Evolutionary conservation across 2,113 vertebrate genomes (phyloP).

Genomic region (Microcebus ravelobensis): DNA sequence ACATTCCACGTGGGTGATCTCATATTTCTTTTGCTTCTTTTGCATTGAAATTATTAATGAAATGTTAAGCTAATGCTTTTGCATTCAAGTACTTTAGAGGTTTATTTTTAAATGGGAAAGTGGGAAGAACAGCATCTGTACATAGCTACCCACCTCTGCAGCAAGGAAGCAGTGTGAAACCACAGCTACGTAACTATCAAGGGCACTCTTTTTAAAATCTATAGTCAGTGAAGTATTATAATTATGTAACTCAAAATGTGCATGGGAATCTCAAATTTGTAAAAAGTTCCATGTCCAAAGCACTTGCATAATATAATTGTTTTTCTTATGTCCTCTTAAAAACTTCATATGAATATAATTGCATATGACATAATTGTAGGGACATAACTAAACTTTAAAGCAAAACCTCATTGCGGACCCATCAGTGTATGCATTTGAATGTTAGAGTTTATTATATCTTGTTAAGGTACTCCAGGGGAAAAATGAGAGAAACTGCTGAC

Average conservation of each 20-base stretch:
- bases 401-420: not conserved
- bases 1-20: slow-evolving; percentile 67
- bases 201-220: slow-evolving; percentile 43
- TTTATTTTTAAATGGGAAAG: slow-evolving; percentile 79
- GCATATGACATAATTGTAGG: not conserved
- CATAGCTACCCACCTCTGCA: slow-evolving; percentile 65
- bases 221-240: slow-evolving; percentile 10
- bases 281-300: not conserved
- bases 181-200: not conserved
- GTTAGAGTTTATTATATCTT: not conserved
- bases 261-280: slow-evolving; percentile 1
- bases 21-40: slow-evolving; percentile 72
- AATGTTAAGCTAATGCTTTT: slow-evolving; percentile 72
- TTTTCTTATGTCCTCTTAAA: not conserved
- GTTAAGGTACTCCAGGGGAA: not conserved
- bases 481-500: not conserved
- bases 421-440: not conserved
- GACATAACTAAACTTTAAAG: not conserved
- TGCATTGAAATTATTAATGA: slow-evolving; percentile 80
- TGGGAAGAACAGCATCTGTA: slow-evolving; percentile 68
- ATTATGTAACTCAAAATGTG: slow-evolving; percentile 61
- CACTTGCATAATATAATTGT: not conserved
- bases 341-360: not conserved
- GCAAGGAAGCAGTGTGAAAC: slow-evolving; percentile 6
- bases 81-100: slow-evolving; percentile 56